Evolutionary conservation across 2,888 invertebrate genomes (phyloP), one percentile per base, ranked within the genome.

Genomic region (Lithophane leautieri): DNA sequence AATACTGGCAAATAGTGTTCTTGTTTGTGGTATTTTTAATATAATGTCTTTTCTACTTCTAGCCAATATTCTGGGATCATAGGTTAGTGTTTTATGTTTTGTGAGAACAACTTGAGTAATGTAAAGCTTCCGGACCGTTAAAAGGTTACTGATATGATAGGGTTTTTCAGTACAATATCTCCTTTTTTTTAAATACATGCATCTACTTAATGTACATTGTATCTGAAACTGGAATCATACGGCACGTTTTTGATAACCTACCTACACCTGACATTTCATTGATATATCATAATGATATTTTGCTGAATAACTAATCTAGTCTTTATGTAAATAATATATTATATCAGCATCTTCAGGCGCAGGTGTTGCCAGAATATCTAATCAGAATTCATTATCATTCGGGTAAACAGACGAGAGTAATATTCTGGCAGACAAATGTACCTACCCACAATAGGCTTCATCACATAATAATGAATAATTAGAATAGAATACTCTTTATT

Each of bases 341-440:
- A 44, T 16, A 50, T 65, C 62, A 50, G 22, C 65, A 52, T 63
- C 4, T 80, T 16, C 42, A 62, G 16, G 63, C 34, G 78, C 71
- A 47, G 67, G 58, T 54, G 66, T 56, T 61, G n/a, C 44, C 61
- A 42, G 19, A 73, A 73, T 65, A 73, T 50, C 8, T 68, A 52
- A 70, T 77, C 47, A 68, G 44, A 76, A 63, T 77, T 70, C 16
- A 63, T 60, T 47, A 82, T 50, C 19, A 68, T 47, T 70, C 42
- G 22, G 22, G 14, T 54, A 66, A 60, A 73, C 40, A 79, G 54
- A 44, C 42, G 28, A 56, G 42, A 42, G 19, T n/a, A 52, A 73
- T 73, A 61, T 71, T 68, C 28, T 44, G 28, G 28, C n/a, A 56
- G 14, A 14, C 42, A 50, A 44, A 76, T n/a, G 7, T 28, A 75